Base-by-base conservation (phyloP, 2,888 invertebrate genomes). In the Elegia similella region DNA sequence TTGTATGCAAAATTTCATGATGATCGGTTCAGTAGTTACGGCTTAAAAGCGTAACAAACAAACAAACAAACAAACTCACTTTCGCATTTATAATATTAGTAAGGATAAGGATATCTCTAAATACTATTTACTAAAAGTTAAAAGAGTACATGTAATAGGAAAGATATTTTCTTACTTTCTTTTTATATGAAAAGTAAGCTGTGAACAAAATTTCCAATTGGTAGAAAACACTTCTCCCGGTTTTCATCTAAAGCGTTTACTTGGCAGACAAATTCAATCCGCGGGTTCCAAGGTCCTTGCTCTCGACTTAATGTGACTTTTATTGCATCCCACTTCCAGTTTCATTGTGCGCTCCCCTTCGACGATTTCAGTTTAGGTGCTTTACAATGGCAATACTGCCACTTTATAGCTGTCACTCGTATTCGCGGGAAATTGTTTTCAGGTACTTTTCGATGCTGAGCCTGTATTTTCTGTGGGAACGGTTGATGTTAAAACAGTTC, bases 261-360 rank as follows among this genome's bases (percentile, higher is more conserved):
- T 64, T 52, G 69, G 64, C 70, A 73, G 70, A 81, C 78, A 80
- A 78, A 80, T 80, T 78, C 74, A 76, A 74, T 72, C 67, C 70
- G 69, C 59, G 62, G 63, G 69, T 69, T 61, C 71, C 62, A 68
- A 75, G 74, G 74, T 78, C 78, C 74, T 80, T 72, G 75, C 83
- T 84, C 84, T 84, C 76, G 85, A 84, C 82, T 85, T 87, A 87
- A 87, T 86, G 86, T 77, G 86, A 86, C 86, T 86, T 87, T 87
- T 86, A 87, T 87, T 84, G 72, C 85, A 71, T 78, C 78, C 77
- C 76, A 76, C 78, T 84, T 79, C 73, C 80, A 81, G 71, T 65
- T 68, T 75, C 82, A 80, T 84, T 86, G 84, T 83, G 76, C 64
- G 64, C 71, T 72, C 80, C 80, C 73, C 73, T 38, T 76, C 69